Evolutionary conservation across 2,113 vertebrate species (phyloP).

Genomic region (Colistium nudipinnis): DNA sequence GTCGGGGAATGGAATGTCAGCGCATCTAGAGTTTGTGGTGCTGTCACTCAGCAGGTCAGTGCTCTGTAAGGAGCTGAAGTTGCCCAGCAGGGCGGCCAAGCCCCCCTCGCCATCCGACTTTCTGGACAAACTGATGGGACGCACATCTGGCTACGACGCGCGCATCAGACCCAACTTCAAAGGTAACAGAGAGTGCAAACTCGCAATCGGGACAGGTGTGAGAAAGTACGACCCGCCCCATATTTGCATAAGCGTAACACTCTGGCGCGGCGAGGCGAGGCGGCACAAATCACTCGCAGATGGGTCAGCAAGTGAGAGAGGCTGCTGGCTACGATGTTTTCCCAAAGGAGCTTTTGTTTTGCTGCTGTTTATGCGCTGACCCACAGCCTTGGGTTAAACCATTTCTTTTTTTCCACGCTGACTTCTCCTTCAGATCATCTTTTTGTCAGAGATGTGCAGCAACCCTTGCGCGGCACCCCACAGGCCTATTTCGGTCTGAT

Average conservation of each 20-base stretch:
- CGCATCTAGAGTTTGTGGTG: neutral
- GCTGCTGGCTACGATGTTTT: slow-evolving; percentile 47
- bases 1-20: neutral
- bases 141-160: slow-evolving; percentile 93
- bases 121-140: slow-evolving; percentile 96
- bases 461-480: slow-evolving; percentile 57
- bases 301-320: slow-evolving; percentile 48
- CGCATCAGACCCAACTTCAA: slow-evolving; percentile 97
- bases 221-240: neutral
- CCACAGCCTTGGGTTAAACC: slow-evolving; percentile 60
- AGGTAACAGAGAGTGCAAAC: slow-evolving; percentile 80
- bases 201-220: slow-evolving; percentile 48
- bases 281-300: slow-evolving; percentile 62
- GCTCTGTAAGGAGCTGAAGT: slow-evolving; percentile 85
- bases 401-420: slow-evolving; percentile 48
- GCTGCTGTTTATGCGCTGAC: slow-evolving; percentile 59
- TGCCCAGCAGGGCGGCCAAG: slow-evolving; percentile 75
- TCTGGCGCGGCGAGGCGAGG: slow-evolving; percentile 39
- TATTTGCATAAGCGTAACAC: slow-evolving; percentile 32
- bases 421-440: slow-evolving; percentile 47
- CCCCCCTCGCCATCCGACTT: slow-evolving; percentile 92
- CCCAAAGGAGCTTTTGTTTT: slow-evolving; percentile 33
- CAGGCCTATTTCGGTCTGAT: slow-evolving; percentile 64
- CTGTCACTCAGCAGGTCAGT: slow-evolving; percentile 77
- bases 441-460: slow-evolving; percentile 52